phyloP scores from a whole-genome alignment of 2,888 invertebrate species.

The Sesia bembeciformis region DNA sequence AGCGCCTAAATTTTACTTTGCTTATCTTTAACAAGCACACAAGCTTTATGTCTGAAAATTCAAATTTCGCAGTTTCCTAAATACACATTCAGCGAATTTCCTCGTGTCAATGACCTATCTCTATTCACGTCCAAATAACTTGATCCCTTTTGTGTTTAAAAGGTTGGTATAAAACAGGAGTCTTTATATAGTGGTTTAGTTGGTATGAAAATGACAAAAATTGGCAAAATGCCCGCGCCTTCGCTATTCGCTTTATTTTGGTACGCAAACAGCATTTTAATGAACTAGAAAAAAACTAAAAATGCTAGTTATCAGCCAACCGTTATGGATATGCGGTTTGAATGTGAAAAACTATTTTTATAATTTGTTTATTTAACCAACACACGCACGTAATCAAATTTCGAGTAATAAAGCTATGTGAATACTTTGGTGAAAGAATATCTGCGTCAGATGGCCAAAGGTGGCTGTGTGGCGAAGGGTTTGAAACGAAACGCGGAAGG shows the following conservation, averaged over 20 bases:
- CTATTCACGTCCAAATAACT: conserved; percentile 14
- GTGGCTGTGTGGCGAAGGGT: too few species aligned
- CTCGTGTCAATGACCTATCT: conserved; percentile 27
- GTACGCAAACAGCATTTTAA: conserved; percentile 57
- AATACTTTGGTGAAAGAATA: too few species aligned
- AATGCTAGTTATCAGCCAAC: neutral
- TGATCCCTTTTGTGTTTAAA: conserved; percentile 12
- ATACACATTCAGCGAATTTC: neutral
- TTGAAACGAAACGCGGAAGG: too few species aligned
- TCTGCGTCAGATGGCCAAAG: too few species aligned
- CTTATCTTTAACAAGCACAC: neutral
- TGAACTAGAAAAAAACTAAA: conserved; percentile 14
- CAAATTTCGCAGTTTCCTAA: neutral
- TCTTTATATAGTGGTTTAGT: neutral
- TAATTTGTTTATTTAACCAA: too few species aligned
- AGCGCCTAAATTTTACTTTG: too few species aligned
- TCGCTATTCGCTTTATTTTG: conserved; percentile 44
- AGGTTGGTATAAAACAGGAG: neutral
- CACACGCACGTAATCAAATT: too few species aligned
- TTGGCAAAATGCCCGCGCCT: conserved; percentile 48
- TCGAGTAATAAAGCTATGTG: too few species aligned
- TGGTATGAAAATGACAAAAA: conserved; percentile 41
- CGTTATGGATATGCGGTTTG: neutral
- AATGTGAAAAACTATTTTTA: too few species aligned
- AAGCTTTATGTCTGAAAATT: neutral